A percentile compares a stretch with the other conserved stretches of the same genome.
phyloP scores from a whole-genome alignment of 2,113 vertebrate genomes.

The Bothrops jararaca region DNA sequence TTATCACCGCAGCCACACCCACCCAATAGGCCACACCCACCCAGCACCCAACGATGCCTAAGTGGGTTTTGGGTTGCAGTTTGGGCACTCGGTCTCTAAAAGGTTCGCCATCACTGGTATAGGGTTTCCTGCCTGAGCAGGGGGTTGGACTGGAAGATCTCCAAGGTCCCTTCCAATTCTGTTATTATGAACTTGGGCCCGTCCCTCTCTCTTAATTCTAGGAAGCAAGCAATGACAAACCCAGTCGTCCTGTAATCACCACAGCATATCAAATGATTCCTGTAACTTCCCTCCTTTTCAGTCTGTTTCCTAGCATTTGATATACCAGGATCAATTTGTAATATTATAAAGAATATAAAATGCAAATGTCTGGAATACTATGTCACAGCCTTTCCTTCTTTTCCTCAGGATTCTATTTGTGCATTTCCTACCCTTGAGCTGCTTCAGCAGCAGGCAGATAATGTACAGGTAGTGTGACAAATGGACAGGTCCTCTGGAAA shows the following conservation, averaged over 20 bases:
- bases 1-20: too few relatives aligned
- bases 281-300: neutral
- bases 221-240: neutral
- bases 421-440: neutral
- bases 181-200: neutral
- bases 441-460: neutral
- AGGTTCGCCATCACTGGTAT: neutral
- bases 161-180: neutral
- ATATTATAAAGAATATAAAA: neutral
- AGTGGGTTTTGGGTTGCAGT: too few relatives aligned
- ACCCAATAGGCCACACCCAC: too few relatives aligned
- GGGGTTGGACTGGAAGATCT: neutral
- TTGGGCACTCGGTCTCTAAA: too few relatives aligned
- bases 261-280: neutral
- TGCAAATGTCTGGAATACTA: neutral
- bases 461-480: neutral
- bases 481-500: neutral
- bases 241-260: neutral
- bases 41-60: too few relatives aligned
- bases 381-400: neutral
- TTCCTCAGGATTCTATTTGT: neutral
- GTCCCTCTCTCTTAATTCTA: neutral
- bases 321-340: neutral
- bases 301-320: neutral
- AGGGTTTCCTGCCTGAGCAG: neutral